These are phyloP conservation scores for Diachrysia chrysitis DNA, from an alignment of 2,888 invertebrate genomes.

Conservation along the genomic window DNA sequence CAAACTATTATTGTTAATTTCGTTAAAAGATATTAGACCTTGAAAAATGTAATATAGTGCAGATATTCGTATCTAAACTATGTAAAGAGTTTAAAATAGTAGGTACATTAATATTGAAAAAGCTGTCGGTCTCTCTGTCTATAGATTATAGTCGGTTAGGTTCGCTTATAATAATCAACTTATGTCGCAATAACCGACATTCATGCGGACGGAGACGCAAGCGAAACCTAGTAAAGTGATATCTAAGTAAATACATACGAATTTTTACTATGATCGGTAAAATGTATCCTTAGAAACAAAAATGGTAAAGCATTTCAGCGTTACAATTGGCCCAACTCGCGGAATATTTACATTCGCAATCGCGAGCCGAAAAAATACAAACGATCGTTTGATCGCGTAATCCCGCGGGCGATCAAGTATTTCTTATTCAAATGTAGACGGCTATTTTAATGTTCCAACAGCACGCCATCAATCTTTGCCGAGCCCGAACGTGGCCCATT, in stretches of 20 bases:
- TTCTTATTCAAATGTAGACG: slow-evolving; percentile 85
- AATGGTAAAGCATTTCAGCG: slow-evolving; percentile 44
- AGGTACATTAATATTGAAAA: too few species aligned
- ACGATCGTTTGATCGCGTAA: slow-evolving; percentile 78
- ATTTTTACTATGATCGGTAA: not conserved
- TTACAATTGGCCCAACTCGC: slow-evolving; percentile 40
- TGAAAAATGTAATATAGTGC: too few species aligned
- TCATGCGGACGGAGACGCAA: not conserved
- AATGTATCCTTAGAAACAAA: slow-evolving; percentile 41
- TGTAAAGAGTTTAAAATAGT: too few species aligned
- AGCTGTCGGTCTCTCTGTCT: too few species aligned
- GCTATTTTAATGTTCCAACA: slow-evolving; percentile 84
- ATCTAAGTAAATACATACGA: not conserved
- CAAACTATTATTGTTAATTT: not conserved
- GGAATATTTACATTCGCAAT: slow-evolving; percentile 59
- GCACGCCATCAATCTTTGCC: slow-evolving; percentile 86
- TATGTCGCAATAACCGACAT: too few species aligned
- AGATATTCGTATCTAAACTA: too few species aligned
- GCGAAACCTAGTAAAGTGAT: not conserved
- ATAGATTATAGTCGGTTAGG: too few species aligned
- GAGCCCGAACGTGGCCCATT: slow-evolving; percentile 83
- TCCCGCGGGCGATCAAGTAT: slow-evolving; percentile 79
- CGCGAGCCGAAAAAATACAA: slow-evolving; percentile 71
- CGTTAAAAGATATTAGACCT: not conserved
- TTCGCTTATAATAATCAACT: too few species aligned